Evolutionary conservation across 2,888 invertebrate genomes (phyloP).

Genomic region (Troglohyphantes excavatus): DNA sequence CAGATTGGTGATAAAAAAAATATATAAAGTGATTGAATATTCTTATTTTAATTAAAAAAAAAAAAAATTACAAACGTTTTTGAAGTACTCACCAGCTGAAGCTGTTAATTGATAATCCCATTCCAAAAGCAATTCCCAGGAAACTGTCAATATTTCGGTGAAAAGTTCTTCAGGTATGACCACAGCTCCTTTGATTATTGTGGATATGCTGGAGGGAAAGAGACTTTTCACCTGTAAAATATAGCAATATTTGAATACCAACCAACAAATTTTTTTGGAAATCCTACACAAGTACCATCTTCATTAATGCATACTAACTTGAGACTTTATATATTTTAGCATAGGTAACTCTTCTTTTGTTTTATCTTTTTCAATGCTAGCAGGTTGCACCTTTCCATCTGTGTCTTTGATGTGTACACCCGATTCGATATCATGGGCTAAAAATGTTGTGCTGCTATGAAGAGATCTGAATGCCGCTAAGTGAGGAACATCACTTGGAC

Average conservation of each 20-base stretch:
- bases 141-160: conserved; percentile 91
- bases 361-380: conserved; percentile 81
- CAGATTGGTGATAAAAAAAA: background rate
- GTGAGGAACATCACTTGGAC: conserved; percentile 79
- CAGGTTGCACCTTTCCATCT: conserved; percentile 61
- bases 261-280: too few species aligned
- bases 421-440: conserved; percentile 80
- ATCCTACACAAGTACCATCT: background rate
- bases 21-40: background rate
- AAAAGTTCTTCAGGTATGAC: conserved; percentile 94
- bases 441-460: conserved; percentile 80
- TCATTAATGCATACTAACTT: conserved; percentile 47
- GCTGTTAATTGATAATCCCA: conserved; percentile 87
- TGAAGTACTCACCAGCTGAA: conserved; percentile 83
- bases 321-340: conserved; percentile 88
- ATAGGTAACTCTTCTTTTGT: conserved; percentile 87
- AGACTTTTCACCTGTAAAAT: conserved; percentile 87
- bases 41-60: background rate
- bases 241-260: background rate
- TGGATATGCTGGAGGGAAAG: conserved; percentile 94
- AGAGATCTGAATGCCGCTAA: conserved; percentile 77
- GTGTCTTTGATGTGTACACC: conserved; percentile 81
- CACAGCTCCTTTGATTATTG: conserved; percentile 93
- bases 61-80: background rate
- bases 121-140: conserved; percentile 97